A percentile compares a stretch with the other conserved stretches of the same genome.
These are phyloP conservation scores for Passer montanus DNA, from an alignment of 2,113 vertebrate species.

Conservation along the genomic window DNA sequence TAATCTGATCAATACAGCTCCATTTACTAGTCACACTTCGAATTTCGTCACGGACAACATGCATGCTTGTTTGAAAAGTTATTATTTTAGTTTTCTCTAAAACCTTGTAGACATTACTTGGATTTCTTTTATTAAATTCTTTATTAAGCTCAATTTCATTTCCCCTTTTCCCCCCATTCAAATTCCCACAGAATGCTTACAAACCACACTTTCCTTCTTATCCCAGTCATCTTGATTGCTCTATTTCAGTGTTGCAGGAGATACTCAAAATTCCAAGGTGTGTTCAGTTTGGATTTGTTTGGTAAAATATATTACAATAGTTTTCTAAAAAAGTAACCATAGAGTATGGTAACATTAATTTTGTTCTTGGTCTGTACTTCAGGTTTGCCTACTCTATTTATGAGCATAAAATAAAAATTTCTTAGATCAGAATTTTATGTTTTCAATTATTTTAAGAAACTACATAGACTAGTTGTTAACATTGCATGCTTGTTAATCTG, in stretches of 20 bases:
- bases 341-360: not conserved
- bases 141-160: not conserved
- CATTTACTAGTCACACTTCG: not conserved
- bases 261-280: not conserved
- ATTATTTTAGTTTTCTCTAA: not conserved
- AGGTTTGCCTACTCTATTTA: not conserved
- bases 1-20: not conserved
- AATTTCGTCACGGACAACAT: not conserved
- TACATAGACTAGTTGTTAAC: not conserved
- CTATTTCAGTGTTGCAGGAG: not conserved
- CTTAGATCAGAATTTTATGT: not conserved
- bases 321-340: not conserved
- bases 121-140: not conserved
- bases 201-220: not conserved
- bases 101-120: not conserved
- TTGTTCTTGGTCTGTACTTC: not conserved
- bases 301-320: not conserved
- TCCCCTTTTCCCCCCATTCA: rapidly evolving
- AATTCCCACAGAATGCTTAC: not conserved
- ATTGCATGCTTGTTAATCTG: not conserved
- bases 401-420: not conserved
- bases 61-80: not conserved
- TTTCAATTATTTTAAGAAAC: not conserved
- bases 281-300: not conserved
- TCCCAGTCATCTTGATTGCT: not conserved